These are phyloP conservation scores for Nephrotoma flavescens DNA, from an alignment of 2,888 invertebrate species.

Conservation along the genomic window DNA sequence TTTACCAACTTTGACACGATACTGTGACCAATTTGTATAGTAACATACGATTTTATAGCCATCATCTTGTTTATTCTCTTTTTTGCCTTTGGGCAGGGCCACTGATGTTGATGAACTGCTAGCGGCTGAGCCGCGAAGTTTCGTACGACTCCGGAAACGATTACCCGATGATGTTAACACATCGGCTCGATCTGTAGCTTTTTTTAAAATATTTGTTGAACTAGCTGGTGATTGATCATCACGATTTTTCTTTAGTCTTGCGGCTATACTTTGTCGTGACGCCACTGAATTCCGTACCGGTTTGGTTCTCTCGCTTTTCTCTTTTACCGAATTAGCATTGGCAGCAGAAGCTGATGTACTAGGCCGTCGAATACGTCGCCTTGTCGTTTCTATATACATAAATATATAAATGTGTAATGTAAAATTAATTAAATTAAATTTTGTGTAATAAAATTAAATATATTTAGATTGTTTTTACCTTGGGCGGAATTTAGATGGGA, in stretches of 20 bases:
- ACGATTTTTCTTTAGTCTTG: constrained; percentile 20
- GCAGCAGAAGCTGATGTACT: constrained; percentile 12
- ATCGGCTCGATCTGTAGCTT: constrained; percentile 36
- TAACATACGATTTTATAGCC: constrained; percentile 80
- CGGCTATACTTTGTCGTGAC: constrained; percentile 40
- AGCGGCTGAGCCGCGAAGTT: constrained; percentile 37
- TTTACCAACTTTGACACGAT: constrained; percentile 79
- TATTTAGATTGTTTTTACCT: constrained; percentile 31
- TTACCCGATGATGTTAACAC: constrained; percentile 42
- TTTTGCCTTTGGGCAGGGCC: constrained; percentile 40
- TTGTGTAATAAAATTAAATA: neutral
- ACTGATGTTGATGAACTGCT: constrained; percentile 40
- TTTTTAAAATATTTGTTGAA: constrained; percentile 10
- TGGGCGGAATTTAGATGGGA: constrained; percentile 41
- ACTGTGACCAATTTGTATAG: constrained; percentile 98
- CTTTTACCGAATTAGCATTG: neutral
- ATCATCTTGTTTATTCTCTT: constrained; percentile 48
- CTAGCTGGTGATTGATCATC: constrained; percentile 14
- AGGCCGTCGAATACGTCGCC: constrained; percentile 20
- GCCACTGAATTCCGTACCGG: constrained; percentile 25
- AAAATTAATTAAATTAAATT: neutral
- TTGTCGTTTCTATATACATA: neutral
- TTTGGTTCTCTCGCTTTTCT: constrained; percentile 12
- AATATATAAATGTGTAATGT: neutral
- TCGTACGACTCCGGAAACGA: constrained; percentile 45